Evolutionary conservation across 2,113 vertebrate species (phyloP).

Genomic region (Zosterops lateralis): DNA sequence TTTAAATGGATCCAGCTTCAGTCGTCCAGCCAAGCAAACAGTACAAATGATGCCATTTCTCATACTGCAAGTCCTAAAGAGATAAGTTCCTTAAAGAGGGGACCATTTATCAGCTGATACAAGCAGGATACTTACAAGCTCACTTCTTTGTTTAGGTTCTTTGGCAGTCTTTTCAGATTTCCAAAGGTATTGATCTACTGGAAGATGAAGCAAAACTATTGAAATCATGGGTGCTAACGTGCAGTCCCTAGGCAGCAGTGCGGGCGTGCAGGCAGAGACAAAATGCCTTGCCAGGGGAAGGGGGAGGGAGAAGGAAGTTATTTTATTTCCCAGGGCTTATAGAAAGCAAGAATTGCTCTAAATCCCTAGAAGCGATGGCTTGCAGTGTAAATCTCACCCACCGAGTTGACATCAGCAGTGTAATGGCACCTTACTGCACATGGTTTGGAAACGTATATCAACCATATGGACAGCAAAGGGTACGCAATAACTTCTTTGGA

Average conservation of each 20-base stretch:
- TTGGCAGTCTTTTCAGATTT: conserved; percentile 84
- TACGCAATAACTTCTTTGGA: conserved; percentile 14
- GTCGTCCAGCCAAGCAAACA: conserved; percentile 95
- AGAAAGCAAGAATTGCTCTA: conserved; percentile 58
- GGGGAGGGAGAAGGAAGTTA: conserved; percentile 38
- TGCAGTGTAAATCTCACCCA: conserved; percentile 56
- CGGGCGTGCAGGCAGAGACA: neutral
- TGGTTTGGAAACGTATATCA: conserved; percentile 40
- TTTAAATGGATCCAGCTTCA: conserved; percentile 99
- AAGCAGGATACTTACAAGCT: conserved; percentile 90
- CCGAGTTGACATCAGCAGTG: neutral
- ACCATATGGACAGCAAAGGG: conserved; percentile 50
- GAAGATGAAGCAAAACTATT: conserved; percentile 62
- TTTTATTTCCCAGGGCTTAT: conserved; percentile 39
- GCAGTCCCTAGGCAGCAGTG: neutral
- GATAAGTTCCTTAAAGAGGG: conserved; percentile 99
- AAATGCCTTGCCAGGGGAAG: conserved; percentile 23
- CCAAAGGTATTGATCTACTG: conserved; percentile 78
- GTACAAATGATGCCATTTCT: conserved; percentile 99
- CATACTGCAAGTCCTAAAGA: conserved; percentile 95
- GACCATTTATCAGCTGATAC: conserved; percentile 99
- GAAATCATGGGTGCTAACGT: conserved; percentile 38
- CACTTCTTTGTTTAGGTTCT: conserved; percentile 89
- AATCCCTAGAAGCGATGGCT: conserved; percentile 54
- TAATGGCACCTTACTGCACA: conserved; percentile 37